A percentile compares a stretch with the other conserved stretches of the same genome.
Conservation (phyloP, 2,888 invertebrate genomes). For the Apoda limacodes region DNA sequence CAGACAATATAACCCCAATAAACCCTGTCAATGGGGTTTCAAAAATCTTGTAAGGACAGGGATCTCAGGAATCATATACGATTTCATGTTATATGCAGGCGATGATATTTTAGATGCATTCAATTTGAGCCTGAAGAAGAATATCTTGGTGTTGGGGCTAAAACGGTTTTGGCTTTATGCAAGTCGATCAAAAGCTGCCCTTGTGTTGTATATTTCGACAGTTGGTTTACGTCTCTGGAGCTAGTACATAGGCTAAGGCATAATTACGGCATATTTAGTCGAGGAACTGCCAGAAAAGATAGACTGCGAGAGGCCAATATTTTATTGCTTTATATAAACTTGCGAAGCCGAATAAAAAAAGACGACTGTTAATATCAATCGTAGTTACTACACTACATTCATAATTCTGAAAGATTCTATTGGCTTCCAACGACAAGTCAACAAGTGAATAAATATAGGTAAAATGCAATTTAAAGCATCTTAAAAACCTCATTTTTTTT, state of each 20-base stretch:
- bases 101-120: conserved; percentile 22
- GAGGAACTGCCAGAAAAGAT: too few species aligned
- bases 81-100: conserved; percentile 28
- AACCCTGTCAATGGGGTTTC: conserved; percentile 30
- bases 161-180: conserved; percentile 11
- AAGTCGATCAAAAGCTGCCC: conserved; percentile 10
- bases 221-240: conserved; percentile 14
- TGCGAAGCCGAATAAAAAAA: too few species aligned
- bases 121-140: conserved; percentile 9
- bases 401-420: too few species aligned
- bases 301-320: too few species aligned
- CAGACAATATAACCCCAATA: conserved; percentile 28
- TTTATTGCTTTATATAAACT: too few species aligned
- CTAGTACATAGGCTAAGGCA: conserved; percentile 11
- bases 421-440: too few species aligned
- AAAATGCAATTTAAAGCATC: too few species aligned
- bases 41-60: conserved; percentile 27
- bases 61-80: conserved; percentile 26
- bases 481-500: too few species aligned
- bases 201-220: conserved; percentile 14
- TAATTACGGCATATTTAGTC: conserved; percentile 11
- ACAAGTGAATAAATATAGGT: too few species aligned
- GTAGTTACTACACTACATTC: too few species aligned
- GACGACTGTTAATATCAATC: too few species aligned
- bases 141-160: conserved; percentile 7